Percentiles rank a stretch among this genome's conserved stretches.
Conservation (phyloP, 2,113 vertebrate genomes). For the Spermophilus dauricus region DNA sequence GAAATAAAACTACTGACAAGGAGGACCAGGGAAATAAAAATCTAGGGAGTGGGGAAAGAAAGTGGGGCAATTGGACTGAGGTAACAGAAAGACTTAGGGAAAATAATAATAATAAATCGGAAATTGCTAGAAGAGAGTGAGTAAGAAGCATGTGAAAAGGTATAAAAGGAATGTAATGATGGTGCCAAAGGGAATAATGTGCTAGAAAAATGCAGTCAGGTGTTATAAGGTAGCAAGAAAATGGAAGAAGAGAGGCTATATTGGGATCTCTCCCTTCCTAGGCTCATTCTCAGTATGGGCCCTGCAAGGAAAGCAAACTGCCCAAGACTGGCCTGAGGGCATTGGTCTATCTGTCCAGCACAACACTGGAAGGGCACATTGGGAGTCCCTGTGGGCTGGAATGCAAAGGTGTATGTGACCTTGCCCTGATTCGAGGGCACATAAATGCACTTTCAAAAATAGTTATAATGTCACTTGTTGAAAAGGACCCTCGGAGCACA, state of each 20-base stretch:
- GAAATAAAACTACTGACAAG: neutral
- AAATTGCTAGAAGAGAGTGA: neutral
- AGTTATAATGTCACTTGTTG: neutral
- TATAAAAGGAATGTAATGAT: neutral
- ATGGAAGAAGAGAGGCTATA: no score
- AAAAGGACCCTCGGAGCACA: neutral
- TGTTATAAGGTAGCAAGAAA: fast-evolving
- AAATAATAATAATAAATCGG: neutral
- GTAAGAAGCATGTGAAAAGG: neutral
- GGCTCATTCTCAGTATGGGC: neutral
- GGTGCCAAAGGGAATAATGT: neutral
- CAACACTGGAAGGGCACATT: neutral
- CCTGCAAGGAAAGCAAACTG: neutral
- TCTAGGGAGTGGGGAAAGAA: neutral
- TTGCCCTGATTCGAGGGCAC: neutral
- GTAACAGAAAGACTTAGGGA: neutral
- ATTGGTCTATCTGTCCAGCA: neutral
- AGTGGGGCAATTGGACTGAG: neutral
- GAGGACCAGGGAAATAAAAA: neutral
- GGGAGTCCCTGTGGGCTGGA: fast-evolving
- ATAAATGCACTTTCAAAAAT: neutral
- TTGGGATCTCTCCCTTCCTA: neutral
- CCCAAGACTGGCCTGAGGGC: neutral
- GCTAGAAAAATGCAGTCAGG: neutral
- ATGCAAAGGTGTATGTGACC: neutral